Evolutionary conservation across 1,140 invertebrate species (phyloP), one percentile per base, ranked within the genome.

Genomic region (Piezodorus guildinii): DNA sequence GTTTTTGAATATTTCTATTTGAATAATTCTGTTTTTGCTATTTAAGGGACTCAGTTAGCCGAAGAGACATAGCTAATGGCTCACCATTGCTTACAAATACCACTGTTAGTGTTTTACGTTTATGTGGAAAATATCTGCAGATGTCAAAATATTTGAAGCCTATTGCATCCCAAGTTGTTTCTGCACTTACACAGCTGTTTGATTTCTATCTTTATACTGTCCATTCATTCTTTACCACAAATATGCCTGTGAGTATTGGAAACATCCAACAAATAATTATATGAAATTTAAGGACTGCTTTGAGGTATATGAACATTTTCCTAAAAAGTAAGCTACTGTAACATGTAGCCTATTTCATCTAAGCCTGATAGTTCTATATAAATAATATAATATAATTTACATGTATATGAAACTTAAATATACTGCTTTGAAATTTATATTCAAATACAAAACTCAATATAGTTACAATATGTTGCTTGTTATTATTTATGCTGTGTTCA

Each of bases 181-280:
- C 84, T 67, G 86, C 87, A 66, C 92, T 98, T 81, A 88, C 89
- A 69, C 91, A 98, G 71, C 78, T 99, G 56, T 95, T 96, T 75
- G 94, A 99, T 70, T 94, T 93, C 72, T 98, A 97, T 75, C 84
- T 95, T 52, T 94, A 90, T 73, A 82, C 90, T 0, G 90, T 96
- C 1, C 88, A 92, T 75, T 78, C 82, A n/a, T 93, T 96, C 70
- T 97, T 97, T 74, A 85, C 87, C 16, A 78, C 79, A 17, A 86
- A 91, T 75, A 75, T 84, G 60, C 59, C 68, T 12, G 85, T 86
- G 73, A 80, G 80, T 73, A 10, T 10, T 39, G 1, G 34, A 39
- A 8, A n/a, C n/a, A n/a, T 30, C 3, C 3, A 30, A 8, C 27
- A 3, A 30, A 30, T 30, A 3, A 30, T 30, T 30, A 30, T 30